These are phyloP conservation scores for Elegia similella DNA, from an alignment of 2,888 invertebrate genomes.

Conservation along the genomic window DNA sequence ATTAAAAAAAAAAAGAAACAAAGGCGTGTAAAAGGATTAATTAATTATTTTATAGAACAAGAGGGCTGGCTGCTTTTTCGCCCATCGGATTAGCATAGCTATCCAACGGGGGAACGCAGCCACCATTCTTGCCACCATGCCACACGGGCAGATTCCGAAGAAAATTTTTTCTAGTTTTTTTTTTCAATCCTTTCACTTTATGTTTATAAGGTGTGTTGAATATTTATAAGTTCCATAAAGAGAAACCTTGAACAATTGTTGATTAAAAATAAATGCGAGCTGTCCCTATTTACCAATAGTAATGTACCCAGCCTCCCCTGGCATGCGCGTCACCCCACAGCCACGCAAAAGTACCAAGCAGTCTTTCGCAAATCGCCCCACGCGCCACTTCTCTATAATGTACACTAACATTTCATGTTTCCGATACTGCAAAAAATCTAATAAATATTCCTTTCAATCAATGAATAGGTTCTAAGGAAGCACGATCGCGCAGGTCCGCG, in stretches of 20 bases:
- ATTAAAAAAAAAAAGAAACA: too few relatives aligned
- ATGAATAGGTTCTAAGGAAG: slow-evolving; percentile 36
- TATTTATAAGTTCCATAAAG: not conserved
- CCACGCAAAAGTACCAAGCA: slow-evolving; percentile 63
- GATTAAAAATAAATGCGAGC: slow-evolving; percentile 6
- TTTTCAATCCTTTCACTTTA: too few relatives aligned
- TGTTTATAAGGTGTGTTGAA: too few relatives aligned
- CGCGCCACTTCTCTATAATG: slow-evolving; percentile 54
- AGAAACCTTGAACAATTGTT: not conserved
- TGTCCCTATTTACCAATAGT: slow-evolving; percentile 52
- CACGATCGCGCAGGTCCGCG: slow-evolving; percentile 23
- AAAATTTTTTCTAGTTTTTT: too few relatives aligned
- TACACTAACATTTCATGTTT: slow-evolving; percentile 35
- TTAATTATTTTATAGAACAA: too few relatives aligned
- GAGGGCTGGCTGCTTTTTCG: too few relatives aligned
- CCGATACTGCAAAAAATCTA: slow-evolving; percentile 36
- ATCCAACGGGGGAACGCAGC: too few relatives aligned
- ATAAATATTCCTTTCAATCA: slow-evolving; percentile 35
- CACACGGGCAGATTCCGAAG: too few relatives aligned
- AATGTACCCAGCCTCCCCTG: slow-evolving; percentile 60
- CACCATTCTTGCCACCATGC: too few relatives aligned
- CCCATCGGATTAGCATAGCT: too few relatives aligned
- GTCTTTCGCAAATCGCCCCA: slow-evolving; percentile 65
- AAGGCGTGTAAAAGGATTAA: too few relatives aligned
- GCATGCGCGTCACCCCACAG: slow-evolving; percentile 64